Percentiles rank a stretch among this genome's conserved stretches.
These are phyloP conservation scores for Charanyca ferruginea DNA, from an alignment of 2,888 invertebrate species.

Conservation along the genomic window DNA sequence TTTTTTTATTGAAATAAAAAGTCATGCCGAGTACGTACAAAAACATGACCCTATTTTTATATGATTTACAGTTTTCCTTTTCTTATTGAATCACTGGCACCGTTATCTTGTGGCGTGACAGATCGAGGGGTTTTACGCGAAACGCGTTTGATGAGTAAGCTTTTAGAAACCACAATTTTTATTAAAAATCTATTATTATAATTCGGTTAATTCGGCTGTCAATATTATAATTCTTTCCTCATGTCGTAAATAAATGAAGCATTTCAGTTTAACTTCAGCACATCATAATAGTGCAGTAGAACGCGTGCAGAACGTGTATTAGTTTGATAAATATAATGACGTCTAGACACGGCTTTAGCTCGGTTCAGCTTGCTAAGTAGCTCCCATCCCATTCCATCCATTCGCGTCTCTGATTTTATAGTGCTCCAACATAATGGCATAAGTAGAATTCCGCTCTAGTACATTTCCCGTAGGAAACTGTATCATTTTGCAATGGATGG, in stretches of 20 bases:
- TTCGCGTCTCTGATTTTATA: constrained; percentile 37
- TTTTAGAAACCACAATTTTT: constrained; percentile 27
- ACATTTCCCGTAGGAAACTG: constrained; percentile 41
- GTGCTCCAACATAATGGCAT: constrained; percentile 36
- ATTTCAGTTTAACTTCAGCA: neutral
- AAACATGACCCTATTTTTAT: constrained; percentile 46
- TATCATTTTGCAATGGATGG: constrained; percentile 48
- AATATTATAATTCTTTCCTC: neutral
- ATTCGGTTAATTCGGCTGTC: constrained; percentile 25
- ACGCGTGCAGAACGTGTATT: constrained; percentile 35
- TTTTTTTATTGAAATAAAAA: constrained; percentile 18
- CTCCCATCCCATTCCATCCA: constrained; percentile 27
- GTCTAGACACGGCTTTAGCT: constrained; percentile 44
- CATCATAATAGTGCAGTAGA: neutral
- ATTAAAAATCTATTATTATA: constrained; percentile 24
- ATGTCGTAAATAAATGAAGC: neutral
- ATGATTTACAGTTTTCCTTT: constrained; percentile 52
- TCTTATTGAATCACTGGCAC: constrained; percentile 62
- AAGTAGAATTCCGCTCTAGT: constrained; percentile 34
- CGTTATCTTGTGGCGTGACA: constrained; percentile 59
- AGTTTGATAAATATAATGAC: constrained; percentile 37
- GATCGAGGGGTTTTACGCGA: constrained; percentile 65
- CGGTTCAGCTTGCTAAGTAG: constrained; percentile 44
- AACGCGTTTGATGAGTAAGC: constrained; percentile 51
- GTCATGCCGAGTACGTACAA: too few relatives aligned